Base-by-base conservation (phyloP, 2,888 invertebrate species). In the Diaprepes abbreviatus region DNA sequence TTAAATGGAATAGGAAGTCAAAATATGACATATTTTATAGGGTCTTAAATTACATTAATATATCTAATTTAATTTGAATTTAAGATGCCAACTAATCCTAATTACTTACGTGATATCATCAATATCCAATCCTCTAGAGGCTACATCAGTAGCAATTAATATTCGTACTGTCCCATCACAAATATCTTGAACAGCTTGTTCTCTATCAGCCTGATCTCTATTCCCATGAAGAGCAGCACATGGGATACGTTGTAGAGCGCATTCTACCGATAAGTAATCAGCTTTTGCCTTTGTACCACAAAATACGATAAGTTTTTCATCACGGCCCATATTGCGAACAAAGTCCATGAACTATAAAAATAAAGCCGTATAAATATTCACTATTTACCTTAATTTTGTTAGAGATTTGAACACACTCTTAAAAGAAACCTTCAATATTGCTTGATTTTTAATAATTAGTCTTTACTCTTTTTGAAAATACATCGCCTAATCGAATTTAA, bases 101-200 rank as follows among this genome's bases (percentile, higher is more conserved):
- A 62, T 54, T 24, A 82, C 85, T 79, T 83, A 93, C 85, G 94
- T 93, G 7, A 95, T 87, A 80, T 95, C 94, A 78, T 92, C 91
- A 59, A 96, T 96, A 81, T 98, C 98, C 59, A 98, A 89, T 1
- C 98, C 98, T 74, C 98, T 88, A 3, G 96, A 95, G 2, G 97
- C 97, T 0, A 98, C 94, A 86, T 98, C 98, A 0, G 98, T 98
- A 0, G 97, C 97, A 58, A 98, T 90, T 19, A 98, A 86, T 74
- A 98, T 93, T 71, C 89, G 89, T 0, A 94, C 93, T 1, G 87
- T 85, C 0, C 96, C 96, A 63, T 88, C 87, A 73, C 92, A 90
- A 77, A 98, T 91, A 77, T 96, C 96, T 17, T 89, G 89, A 5
- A 98, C 86, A 4, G 97, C 96, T 80, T 91, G 91, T 78, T 93